Conservation (phyloP, 2,113 vertebrate genomes). For the Cromileptes altivelis region DNA sequence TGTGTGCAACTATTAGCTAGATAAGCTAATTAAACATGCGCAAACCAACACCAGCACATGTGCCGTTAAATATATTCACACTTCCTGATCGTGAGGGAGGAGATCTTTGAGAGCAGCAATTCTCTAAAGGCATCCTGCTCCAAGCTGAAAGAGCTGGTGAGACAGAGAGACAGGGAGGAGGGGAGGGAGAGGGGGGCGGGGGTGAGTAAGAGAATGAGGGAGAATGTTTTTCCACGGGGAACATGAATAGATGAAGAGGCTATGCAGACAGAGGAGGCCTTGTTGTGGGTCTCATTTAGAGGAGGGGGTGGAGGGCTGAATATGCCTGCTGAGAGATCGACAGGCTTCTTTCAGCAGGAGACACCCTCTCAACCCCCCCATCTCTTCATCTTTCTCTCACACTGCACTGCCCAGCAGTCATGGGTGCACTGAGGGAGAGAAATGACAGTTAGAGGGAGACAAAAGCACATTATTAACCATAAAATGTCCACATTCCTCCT, state of each 20-base stretch:
- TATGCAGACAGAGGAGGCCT: conserved; percentile 84
- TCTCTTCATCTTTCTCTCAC: conserved; percentile 68
- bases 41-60: conserved; percentile 52
- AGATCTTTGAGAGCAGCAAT: conserved; percentile 71
- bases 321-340: conserved; percentile 86
- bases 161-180: conserved; percentile 44
- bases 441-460: conserved; percentile 66
- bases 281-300: conserved; percentile 84
- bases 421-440: conserved; percentile 64
- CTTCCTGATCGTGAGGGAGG: conserved; percentile 63
- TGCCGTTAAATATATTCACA: conserved; percentile 67
- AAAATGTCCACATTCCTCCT: conserved; percentile 45
- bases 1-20: conserved; percentile 36
- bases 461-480: conserved; percentile 65
- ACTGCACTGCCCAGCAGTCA: conserved; percentile 56
- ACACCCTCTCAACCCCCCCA: conserved; percentile 58
- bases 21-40: conserved; percentile 65
- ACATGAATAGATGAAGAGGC: conserved; percentile 85
- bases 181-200: background rate
- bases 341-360: conserved; percentile 84
- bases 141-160: conserved; percentile 70
- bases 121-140: conserved; percentile 77
- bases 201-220: conserved; percentile 54
- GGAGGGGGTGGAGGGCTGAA: conserved; percentile 65
- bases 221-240: conserved; percentile 80